Base-by-base conservation (phyloP, 1,140 invertebrate species). In the Varroa destructor region DNA sequence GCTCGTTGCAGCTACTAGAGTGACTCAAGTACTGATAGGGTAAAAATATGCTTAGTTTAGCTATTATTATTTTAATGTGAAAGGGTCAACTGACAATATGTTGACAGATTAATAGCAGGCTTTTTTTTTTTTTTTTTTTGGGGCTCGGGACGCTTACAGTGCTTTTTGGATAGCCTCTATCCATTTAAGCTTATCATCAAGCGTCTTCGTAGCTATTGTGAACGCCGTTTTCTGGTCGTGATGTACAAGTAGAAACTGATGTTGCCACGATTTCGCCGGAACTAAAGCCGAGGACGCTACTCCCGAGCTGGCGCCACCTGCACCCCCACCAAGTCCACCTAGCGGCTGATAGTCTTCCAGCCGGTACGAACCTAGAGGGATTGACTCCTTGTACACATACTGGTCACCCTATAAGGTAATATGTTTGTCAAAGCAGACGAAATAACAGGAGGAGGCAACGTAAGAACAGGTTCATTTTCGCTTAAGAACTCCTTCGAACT, bases 101-200 rank as follows among this genome's bases (percentile, higher is more conserved):
- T 25, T 25, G 25, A 25, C 25, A 25, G 25, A 25, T 25, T 25
- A 25, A 25, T 25, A 25, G 25, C 25, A 25, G 25, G 25, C 25
- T 25, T 25, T 25, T 25, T 25, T 25, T 25, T 25, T 25, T 25
- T 25, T 25, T 3, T 8, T 51, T 5, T 51, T 51, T 0, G 3
- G 8, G 46, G 46, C 46, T 5, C 8, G 46, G 46, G 46, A 8
- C 8, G 81, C 87, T 87, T 80, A 92, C 89, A 95, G 86, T 56
- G 93, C 93, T 77, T 94, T 89, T 70, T 87, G 85, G 42, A 97
- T 86, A 5, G 91, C 90, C 77, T 91, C 90, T 25, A 95, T 88
- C 91, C 93, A 96, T 78, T 90, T 89, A 74, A 86, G 83, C 74
- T 91, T 89, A 73, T 87, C 85, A 55, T 93, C 91, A 74, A 91